Evolutionary conservation across 1,140 invertebrate species (phyloP), one percentile per base, ranked within the genome.

Genomic region (Idris sp.): DNA sequence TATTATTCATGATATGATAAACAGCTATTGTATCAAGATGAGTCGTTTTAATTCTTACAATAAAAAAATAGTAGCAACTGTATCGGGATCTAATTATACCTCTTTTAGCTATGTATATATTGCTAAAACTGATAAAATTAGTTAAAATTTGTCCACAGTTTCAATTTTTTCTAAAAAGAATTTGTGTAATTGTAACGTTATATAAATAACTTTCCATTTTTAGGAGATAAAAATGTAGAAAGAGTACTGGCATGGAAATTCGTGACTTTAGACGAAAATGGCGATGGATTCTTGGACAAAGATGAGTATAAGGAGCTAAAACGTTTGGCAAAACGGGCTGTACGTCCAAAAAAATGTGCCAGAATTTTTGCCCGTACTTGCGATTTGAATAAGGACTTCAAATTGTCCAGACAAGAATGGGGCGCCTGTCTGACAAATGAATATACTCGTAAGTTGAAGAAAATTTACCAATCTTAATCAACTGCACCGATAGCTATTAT

Each of bases 171-270:
- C n/a, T n/a, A n/a, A n/a, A n/a, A n/a, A n/a, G n/a, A n/a, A n/a
- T n/a, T n/a, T n/a, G n/a, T n/a, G n/a, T n/a, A n/a, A n/a, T n/a
- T n/a, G n/a, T n/a, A n/a, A n/a, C n/a, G n/a, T n/a, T n/a, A n/a
- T n/a, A n/a, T n/a, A n/a, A n/a, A 22, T 22, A 22, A 22, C 6
- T 22, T 22, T 22, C 6, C 19, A 22, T 40, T 40, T n/a, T 40
- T 40, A 85, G 86, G 81, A 5, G 86, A 87, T 11, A 86, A 87
- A 43, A 84, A 86, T 26, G 77, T 83, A 4, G 84, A 84, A 19
- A 80, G 81, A 0, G 93, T 95, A 0, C 79, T 96, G 5, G 91
- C 93, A 35, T 98, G 96, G 96, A 97, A 98, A 84, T 98, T 97
- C 79, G 83, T 88, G 1, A 89, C 92, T 35, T 87, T 98, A 77